Conservation (phyloP, 2,797 vertebrate species). For the Phoxinus dragarum region DNA sequence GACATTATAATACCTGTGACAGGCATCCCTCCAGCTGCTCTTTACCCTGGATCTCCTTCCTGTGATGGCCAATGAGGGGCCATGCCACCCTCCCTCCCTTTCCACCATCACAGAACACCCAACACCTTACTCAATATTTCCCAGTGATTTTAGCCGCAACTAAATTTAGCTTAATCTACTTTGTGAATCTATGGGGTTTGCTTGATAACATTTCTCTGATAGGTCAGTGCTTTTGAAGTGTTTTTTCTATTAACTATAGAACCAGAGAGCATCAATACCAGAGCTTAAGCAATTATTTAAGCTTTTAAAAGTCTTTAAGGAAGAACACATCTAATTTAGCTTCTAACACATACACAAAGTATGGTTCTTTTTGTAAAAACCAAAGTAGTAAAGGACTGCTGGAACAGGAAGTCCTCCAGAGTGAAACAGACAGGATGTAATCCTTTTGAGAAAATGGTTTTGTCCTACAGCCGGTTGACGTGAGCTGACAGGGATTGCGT, state of each 20-base stretch:
- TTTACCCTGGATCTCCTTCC: conserved; percentile 85
- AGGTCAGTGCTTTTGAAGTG: conserved; percentile 14
- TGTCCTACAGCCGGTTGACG: conserved; percentile 53
- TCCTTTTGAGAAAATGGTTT: conserved; percentile 42
- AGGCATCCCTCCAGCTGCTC: conserved; percentile 85
- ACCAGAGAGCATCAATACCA: conserved; percentile 19
- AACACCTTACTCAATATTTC: conserved; percentile 22
- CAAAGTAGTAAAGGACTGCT: conserved; percentile 29
- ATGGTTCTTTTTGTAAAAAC: conserved; percentile 35
- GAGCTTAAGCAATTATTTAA: conserved; percentile 12
- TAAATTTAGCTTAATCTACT: conserved; percentile 30
- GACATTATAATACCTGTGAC: conserved; percentile 86
- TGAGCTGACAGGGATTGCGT: conserved; percentile 70
- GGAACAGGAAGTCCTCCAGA: conserved; percentile 41
- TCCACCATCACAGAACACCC: conserved; percentile 34
- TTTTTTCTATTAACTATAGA: background rate
- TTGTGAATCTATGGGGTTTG: background rate
- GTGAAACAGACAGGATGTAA: conserved; percentile 41
- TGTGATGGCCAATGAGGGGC: conserved; percentile 78
- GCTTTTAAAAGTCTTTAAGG: conserved; percentile 14
- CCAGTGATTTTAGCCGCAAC: background rate
- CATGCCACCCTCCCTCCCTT: conserved; percentile 13
- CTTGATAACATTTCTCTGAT: conserved; percentile 26
- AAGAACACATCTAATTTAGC: conserved; percentile 29
- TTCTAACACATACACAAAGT: conserved; percentile 38